Percentiles rank a stretch among this genome's conserved stretches.
phyloP scores from a whole-genome alignment of 2,113 vertebrate species.

The Bambusicola thoracicus region DNA sequence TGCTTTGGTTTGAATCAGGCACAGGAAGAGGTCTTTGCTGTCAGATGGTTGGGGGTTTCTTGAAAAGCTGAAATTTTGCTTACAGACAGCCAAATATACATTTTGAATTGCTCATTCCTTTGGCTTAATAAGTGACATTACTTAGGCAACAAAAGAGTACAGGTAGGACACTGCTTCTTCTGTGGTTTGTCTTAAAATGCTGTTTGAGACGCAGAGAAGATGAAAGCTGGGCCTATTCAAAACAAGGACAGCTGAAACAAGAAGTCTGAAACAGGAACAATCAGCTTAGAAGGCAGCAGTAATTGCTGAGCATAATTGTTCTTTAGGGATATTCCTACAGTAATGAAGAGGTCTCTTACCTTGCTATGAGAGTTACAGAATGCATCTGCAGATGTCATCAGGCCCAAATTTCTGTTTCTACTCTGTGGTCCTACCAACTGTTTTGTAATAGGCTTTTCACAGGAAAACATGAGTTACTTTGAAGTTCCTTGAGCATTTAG shows the following conservation, averaged over 20 bases:
- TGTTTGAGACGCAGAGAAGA: neutral
- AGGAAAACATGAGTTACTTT: neutral
- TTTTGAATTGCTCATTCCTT: neutral
- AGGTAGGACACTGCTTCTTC: neutral
- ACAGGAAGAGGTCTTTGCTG: neutral
- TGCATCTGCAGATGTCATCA: neutral
- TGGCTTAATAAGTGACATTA: neutral
- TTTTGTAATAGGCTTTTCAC: neutral
- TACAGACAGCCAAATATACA: neutral
- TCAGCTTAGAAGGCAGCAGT: neutral
- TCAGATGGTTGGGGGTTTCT: neutral
- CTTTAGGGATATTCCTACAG: neutral
- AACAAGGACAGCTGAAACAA: neutral
- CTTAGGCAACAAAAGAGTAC: neutral
- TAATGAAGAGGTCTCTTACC: neutral
- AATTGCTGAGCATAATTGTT: rapidly evolving
- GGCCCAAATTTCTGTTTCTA: neutral
- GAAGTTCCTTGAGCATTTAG: neutral
- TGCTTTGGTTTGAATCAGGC: neutral
- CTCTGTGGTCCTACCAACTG: neutral
- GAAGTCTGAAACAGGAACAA: neutral
- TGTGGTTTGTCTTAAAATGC: neutral
- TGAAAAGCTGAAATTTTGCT: neutral
- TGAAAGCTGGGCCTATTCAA: neutral
- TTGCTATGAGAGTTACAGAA: neutral